Conservation (phyloP, 2,113 vertebrate genomes). For the Ciconia maguari region DNA sequence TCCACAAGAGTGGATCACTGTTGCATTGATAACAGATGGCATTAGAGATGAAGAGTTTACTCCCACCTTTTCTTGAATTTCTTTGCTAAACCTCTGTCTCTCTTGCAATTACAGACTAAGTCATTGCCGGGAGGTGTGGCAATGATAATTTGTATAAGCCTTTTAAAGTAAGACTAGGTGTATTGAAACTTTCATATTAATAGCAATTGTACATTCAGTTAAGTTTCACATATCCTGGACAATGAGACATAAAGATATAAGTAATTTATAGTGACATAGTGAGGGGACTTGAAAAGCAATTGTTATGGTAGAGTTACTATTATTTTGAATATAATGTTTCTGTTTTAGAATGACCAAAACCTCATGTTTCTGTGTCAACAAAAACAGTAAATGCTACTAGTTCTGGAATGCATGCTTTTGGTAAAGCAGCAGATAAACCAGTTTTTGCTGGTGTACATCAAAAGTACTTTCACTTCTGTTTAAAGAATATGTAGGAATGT, state of each 20-base stretch:
- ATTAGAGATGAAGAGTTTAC: background rate
- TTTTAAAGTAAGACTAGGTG: background rate
- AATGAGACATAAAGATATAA: conserved; percentile 17
- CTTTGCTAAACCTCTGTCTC: background rate
- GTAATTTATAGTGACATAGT: background rate
- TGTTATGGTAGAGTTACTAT: background rate
- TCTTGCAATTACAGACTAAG: background rate
- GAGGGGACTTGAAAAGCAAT: background rate
- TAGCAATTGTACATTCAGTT: background rate
- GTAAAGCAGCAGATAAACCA: background rate
- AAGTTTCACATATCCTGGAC: background rate
- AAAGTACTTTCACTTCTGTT: background rate
- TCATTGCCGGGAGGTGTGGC: background rate
- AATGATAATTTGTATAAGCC: background rate
- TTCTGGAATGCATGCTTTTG: background rate
- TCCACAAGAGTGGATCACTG: background rate
- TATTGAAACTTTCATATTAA: background rate
- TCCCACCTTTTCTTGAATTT: background rate
- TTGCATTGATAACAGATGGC: background rate
- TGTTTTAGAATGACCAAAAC: background rate
- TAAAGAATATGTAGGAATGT: background rate
- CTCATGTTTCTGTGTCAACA: background rate
- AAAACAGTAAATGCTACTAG: background rate
- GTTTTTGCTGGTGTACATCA: background rate
- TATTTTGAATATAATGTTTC: background rate